Evolutionary conservation across 64 coral and sea anemone species (phyloP), one percentile per base, ranked within the genome.

Genomic region (Cladopsammia gracilis): DNA sequence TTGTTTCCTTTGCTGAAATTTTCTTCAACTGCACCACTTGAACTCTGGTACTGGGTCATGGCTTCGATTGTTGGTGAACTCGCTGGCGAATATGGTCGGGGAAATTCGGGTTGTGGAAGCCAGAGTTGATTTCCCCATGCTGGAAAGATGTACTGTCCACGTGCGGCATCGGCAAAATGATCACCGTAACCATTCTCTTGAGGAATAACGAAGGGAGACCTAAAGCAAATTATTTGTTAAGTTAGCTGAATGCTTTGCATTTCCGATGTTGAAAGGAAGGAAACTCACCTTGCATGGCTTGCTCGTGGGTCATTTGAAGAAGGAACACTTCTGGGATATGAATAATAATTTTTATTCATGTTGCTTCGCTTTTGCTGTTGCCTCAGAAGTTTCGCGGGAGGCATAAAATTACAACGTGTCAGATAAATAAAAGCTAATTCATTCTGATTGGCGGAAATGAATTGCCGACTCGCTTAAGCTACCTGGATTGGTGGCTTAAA

Each of bases 171-270:
- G 68, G 24, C 68, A 11, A 11, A 34, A 20, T 22, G 24, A 25
- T 34, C 10, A 12, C 2, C 18, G 15, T 66, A n/a, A 66, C 23
- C 64, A n/a, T 5, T 71, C 24, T 8, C 19, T 9, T 6, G 68
- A 71, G 68, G 68, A 71, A 71, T 71, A 71, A 71, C 68, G 22
- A 71, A 71, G 68, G 5, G 64, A 11, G 26, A 16, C 52, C 52
- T 56, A 56, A 56, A 56, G 52, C 52, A 11, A 8, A 56, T 56
- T 8, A 56, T 56, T 56, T 56, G 52, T 11, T 56, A 56, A 6
- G 52, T 73, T 73, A 73, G 70, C 70, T 73, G 70, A 73, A 73
- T 73, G 70, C 70, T 73, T 47, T 73, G 14, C 70, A 47, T 48
- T 6, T 73, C 34, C 7, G 43, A 47, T 73, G 70, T 73, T 46